These are phyloP conservation scores for Rhineura floridana DNA, from an alignment of 2,113 vertebrate genomes.

Conservation along the genomic window DNA sequence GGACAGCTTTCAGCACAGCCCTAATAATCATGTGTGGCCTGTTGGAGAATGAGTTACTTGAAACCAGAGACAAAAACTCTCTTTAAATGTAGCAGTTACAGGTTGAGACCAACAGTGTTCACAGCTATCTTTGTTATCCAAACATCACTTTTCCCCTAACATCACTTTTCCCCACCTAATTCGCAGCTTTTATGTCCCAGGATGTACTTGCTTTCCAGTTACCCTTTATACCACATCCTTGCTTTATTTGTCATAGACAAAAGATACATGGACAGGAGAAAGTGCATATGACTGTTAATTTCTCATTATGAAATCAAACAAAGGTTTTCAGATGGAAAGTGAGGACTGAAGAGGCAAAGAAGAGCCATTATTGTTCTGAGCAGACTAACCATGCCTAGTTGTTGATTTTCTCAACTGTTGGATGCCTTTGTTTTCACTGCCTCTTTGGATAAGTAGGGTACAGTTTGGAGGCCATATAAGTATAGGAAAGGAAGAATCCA, in stretches of 20 bases:
- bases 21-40: not conserved
- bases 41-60: conserved; percentile 19
- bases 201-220: not conserved
- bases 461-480: conserved; percentile 38
- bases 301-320: conserved; percentile 40
- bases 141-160: conserved; percentile 52
- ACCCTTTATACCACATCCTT: not conserved
- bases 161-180: conserved; percentile 42
- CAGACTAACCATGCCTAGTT: conserved; percentile 51
- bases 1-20: too few species aligned
- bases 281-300: conserved; percentile 12
- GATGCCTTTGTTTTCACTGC: conserved; percentile 39
- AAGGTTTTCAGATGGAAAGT: conserved; percentile 30
- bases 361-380: conserved; percentile 63
- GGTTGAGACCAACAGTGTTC: conserved; percentile 40
- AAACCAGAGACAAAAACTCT: conserved; percentile 49
- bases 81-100: conserved; percentile 46
- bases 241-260: not conserved
- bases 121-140: conserved; percentile 52
- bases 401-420: conserved; percentile 35
- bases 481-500: conserved; percentile 44
- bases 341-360: conserved; percentile 48
- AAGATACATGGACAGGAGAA: not conserved
- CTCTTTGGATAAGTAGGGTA: conserved; percentile 22
- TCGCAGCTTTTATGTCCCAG: conserved; percentile 21